These are phyloP conservation scores for Phrynocephalus guinanensis DNA, from an alignment of 2,797 vertebrate genomes.

Conservation along the genomic window DNA sequence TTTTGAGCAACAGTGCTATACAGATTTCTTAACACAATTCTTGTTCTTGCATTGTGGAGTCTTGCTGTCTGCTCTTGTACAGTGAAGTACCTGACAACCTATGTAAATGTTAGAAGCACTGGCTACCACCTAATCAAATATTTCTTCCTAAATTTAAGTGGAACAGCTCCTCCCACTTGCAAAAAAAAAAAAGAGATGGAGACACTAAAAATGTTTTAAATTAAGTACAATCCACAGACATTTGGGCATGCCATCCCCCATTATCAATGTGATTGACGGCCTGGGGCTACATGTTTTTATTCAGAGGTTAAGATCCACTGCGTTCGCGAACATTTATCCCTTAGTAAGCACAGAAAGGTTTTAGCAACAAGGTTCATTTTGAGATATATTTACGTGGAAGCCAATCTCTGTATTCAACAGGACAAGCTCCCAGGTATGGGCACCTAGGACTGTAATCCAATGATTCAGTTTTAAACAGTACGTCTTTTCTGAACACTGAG, in stretches of 20 bases:
- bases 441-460: neutral
- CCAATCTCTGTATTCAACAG: neutral
- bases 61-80: neutral
- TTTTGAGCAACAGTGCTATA: conserved; percentile 37
- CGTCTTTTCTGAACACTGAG: neutral
- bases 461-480: neutral
- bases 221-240: neutral
- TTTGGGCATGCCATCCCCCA: neutral
- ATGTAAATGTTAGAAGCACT: conserved; percentile 31
- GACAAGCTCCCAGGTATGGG: neutral
- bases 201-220: neutral
- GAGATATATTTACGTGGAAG: neutral
- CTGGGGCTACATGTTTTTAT: neutral
- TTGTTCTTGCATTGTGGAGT: neutral
- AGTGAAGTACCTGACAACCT: conserved; percentile 29
- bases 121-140: conserved; percentile 49
- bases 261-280: neutral
- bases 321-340: neutral
- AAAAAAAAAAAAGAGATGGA: neutral
- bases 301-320: neutral
- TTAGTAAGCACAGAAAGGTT: neutral
- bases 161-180: neutral
- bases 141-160: conserved; percentile 21
- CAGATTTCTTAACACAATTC: conserved; percentile 31
- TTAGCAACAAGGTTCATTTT: neutral